Conservation (phyloP, 1,140 invertebrate genomes). For the Mercenaria mercenaria region DNA sequence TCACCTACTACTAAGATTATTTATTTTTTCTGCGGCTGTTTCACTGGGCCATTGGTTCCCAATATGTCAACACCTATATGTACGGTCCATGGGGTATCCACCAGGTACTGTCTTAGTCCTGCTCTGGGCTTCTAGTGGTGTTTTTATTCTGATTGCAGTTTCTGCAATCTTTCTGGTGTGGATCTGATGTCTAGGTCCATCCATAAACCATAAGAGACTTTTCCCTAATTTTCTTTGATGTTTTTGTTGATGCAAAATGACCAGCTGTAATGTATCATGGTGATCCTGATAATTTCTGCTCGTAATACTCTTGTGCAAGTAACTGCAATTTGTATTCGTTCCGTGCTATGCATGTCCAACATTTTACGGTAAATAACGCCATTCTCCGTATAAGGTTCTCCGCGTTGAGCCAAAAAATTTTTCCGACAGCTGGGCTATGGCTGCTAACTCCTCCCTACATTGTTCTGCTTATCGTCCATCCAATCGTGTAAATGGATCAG, state of each 20-base stretch:
- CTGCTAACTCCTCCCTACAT: no score
- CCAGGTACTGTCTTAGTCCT: background rate
- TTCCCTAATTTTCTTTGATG: background rate
- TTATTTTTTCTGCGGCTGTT: background rate
- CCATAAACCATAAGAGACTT: background rate
- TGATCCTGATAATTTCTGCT: background rate
- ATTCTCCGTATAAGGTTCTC: no score
- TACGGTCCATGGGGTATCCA: background rate
- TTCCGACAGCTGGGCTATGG: no score
- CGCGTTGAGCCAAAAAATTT: no score
- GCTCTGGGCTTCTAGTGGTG: background rate
- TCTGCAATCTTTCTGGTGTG: background rate
- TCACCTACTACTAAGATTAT: background rate
- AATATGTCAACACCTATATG: background rate
- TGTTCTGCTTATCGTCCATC: no score
- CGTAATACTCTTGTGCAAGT: background rate
- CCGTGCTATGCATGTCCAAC: no score
- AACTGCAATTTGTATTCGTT: no score
- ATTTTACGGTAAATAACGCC: no score
- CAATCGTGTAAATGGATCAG: no score
- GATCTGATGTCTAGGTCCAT: background rate
- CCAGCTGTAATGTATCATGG: background rate
- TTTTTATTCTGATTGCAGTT: background rate
- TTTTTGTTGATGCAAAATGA: background rate
- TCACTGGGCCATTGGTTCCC: background rate